Evolutionary conservation across 2,888 invertebrate species (phyloP).

Genomic region (Timema podura): DNA sequence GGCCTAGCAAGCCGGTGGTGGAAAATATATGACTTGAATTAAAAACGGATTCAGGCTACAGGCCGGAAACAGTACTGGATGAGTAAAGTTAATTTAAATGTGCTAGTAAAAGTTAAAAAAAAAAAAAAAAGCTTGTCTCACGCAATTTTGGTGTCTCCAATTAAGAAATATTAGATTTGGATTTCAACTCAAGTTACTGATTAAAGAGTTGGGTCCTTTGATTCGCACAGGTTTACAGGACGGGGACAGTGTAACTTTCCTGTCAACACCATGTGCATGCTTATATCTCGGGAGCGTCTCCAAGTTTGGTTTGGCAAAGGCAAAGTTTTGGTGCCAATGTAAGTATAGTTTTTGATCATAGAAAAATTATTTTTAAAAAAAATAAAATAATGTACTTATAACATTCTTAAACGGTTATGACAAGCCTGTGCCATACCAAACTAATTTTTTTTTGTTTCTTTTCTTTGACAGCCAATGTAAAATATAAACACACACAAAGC

Average conservation of each 20-base stretch:
- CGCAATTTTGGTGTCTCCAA: no score
- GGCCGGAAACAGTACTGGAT: no score
- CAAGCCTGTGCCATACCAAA: constrained; percentile 51
- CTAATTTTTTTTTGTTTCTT: constrained; percentile 35
- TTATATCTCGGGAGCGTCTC: constrained; percentile 57
- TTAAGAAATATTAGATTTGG: no score
- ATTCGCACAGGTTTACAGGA: no score
- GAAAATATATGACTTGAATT: no score
- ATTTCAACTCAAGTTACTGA: no score
- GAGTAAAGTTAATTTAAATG: no score
- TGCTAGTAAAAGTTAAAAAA: no score
- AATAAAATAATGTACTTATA: not conserved
- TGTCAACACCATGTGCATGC: constrained; percentile 36
- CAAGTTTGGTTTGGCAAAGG: constrained; percentile 67
- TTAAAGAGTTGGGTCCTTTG: no score
- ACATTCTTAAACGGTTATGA: constrained; percentile 40
- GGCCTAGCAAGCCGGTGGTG: no score
- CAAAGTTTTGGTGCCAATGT: constrained; percentile 62
- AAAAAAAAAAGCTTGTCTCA: no score
- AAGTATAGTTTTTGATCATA: constrained; percentile 9
- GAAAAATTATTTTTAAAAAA: not conserved
- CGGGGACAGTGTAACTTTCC: not conserved
- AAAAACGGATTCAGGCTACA: no score
- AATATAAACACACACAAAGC: constrained; percentile 48
- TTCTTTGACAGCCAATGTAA: constrained; percentile 33